A percentile compares a stretch with the other conserved stretches of the same genome.
Evolutionary conservation across 2,888 invertebrate genomes (phyloP).

Genomic region (Venusia cambrica): DNA sequence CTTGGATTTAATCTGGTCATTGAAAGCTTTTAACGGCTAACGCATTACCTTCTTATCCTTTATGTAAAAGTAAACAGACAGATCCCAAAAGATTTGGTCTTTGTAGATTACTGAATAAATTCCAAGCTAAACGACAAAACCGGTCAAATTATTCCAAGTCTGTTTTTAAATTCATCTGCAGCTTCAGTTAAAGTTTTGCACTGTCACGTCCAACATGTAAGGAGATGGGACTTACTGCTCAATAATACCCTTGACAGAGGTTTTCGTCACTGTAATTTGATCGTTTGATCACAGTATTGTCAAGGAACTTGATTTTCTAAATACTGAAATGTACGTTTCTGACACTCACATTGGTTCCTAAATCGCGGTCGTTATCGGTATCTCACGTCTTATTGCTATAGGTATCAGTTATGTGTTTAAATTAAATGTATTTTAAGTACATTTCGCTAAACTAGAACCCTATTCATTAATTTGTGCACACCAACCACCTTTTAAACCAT

Average conservation of each 20-base stretch:
- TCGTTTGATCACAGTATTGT: slow-evolving; percentile 12
- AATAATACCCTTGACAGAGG: slow-evolving; percentile 35
- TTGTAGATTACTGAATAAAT: no score
- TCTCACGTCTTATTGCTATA: no score
- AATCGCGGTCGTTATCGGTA: no score
- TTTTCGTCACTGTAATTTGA: slow-evolving; percentile 16
- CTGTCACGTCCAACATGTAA: slow-evolving; percentile 5
- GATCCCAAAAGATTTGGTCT: no score
- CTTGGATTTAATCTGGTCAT: slow-evolving; percentile 22
- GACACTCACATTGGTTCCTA: no score
- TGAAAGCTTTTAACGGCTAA: slow-evolving; percentile 22
- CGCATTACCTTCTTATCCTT: slow-evolving; percentile 26
- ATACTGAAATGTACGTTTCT: no score
- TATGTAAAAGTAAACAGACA: slow-evolving; percentile 16
- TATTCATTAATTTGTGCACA: no score
- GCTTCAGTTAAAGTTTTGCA: slow-evolving; percentile 4
- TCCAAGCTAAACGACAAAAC: no score
- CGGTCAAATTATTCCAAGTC: background rate
- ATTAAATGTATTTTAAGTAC: no score
- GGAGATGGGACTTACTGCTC: slow-evolving; percentile 30
- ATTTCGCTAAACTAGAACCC: no score
- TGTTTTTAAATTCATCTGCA: background rate
- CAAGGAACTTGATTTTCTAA: slow-evolving; percentile 5
- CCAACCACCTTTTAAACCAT: no score
- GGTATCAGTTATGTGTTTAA: no score